phyloP scores from a whole-genome alignment of 2,113 vertebrate species.

The Pterocles orientalis region DNA sequence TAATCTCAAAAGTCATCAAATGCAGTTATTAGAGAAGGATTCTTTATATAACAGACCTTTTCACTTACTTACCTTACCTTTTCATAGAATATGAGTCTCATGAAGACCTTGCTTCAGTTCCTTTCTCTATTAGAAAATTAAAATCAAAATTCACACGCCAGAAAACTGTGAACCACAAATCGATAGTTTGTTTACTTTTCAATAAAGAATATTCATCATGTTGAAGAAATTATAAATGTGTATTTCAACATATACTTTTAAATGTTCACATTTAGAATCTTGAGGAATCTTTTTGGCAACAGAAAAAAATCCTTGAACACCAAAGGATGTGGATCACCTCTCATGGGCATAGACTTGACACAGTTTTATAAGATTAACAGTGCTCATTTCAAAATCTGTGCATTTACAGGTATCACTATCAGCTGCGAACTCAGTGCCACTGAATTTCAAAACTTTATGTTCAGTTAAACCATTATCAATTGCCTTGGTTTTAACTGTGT shows the following conservation, averaged over 20 bases:
- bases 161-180: background rate
- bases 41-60: background rate
- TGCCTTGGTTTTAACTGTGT: constrained; percentile 6
- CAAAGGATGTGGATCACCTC: background rate
- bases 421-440: background rate
- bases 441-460: constrained; percentile 2
- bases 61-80: background rate
- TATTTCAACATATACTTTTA: background rate
- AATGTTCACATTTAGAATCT: background rate
- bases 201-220: background rate
- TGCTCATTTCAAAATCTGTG: background rate
- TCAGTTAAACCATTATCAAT: background rate
- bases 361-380: background rate
- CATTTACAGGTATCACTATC: background rate
- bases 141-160: background rate
- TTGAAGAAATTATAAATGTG: background rate
- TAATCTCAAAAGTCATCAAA: background rate
- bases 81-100: background rate
- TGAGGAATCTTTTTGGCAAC: background rate
- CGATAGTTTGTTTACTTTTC: background rate
- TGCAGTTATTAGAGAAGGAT: background rate
- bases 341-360: background rate
- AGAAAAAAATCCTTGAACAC: background rate
- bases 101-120: background rate
- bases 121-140: background rate